These are phyloP conservation scores for Taurulus bubalis DNA, from an alignment of 2,113 vertebrate species.

Conservation along the genomic window DNA sequence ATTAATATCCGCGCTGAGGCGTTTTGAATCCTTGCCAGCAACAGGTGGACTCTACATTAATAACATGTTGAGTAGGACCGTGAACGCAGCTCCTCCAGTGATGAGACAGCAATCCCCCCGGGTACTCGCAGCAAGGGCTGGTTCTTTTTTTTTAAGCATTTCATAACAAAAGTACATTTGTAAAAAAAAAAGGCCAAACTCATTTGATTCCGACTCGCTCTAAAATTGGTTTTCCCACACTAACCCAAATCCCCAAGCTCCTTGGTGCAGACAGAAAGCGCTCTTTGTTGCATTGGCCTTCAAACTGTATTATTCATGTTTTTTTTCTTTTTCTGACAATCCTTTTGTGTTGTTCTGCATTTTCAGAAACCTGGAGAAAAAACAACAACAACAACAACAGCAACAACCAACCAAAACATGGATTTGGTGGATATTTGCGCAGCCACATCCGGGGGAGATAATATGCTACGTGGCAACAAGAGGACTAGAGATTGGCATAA, in stretches of 20 bases:
- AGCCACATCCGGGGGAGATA: slow-evolving; percentile 57
- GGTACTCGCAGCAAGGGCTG: not conserved
- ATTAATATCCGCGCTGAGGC: not conserved
- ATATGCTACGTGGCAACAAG: slow-evolving; percentile 44
- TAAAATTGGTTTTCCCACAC: not conserved
- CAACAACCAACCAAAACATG: slow-evolving; percentile 38
- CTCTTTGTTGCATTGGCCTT: not conserved
- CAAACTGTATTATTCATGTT: not conserved
- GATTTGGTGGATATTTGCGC: slow-evolving; percentile 52
- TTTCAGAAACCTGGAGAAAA: slow-evolving; percentile 61
- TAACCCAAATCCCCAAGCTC: too few relatives aligned
- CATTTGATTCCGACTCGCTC: not conserved
- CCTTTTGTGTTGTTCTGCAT: not conserved
- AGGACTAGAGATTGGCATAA: slow-evolving; percentile 71
- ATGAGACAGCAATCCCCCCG: not conserved
- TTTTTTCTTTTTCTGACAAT: not conserved
- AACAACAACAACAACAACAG: not conserved
- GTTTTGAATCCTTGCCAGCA: slow-evolving; percentile 44
- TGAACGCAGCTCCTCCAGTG: slow-evolving; percentile 16
- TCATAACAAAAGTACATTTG: not conserved
- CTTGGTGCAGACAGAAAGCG: not conserved
- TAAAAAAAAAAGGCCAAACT: not conserved
- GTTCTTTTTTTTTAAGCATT: not conserved
- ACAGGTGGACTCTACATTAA: slow-evolving; percentile 62
- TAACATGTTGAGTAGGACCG: not conserved